These are phyloP conservation scores for Marcusenius ussheri DNA, from an alignment of 2,113 vertebrate genomes.

Conservation along the genomic window DNA sequence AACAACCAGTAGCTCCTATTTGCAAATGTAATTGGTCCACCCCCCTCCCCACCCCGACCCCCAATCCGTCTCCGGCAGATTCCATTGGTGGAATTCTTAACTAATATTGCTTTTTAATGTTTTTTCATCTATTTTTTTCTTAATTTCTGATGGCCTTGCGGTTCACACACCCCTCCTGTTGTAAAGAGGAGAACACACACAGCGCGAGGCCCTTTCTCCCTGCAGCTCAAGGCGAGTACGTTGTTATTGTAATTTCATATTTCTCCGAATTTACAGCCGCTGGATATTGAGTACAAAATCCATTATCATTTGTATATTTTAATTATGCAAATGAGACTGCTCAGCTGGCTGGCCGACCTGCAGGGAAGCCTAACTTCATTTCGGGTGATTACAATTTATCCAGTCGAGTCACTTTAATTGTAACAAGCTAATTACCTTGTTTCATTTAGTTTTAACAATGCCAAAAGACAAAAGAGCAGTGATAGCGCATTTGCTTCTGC, in stretches of 20 bases:
- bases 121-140: conserved; percentile 62
- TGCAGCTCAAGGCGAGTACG: conserved; percentile 82
- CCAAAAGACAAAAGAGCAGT: conserved; percentile 73
- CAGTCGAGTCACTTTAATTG: conserved; percentile 99
- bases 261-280: conserved; percentile 96
- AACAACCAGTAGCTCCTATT: conserved; percentile 76
- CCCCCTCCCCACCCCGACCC: conserved; percentile 46
- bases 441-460: conserved; percentile 99
- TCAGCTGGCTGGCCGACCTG: conserved; percentile 95
- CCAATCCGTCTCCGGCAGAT: conserved; percentile 32
- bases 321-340: conserved; percentile 99
- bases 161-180: conserved; percentile 70
- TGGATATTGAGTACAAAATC: conserved; percentile 99
- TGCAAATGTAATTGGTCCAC: conserved; percentile 94
- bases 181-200: conserved; percentile 5
- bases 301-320: conserved; percentile 99
- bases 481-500: conserved; percentile 62
- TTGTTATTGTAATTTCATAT: conserved; percentile 99
- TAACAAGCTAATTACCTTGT: conserved; percentile 99
- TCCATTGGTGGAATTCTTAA: conserved; percentile 76
- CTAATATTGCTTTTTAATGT: conserved; percentile 79
- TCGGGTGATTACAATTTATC: conserved; percentile 99
- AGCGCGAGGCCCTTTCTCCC: conserved; percentile 71
- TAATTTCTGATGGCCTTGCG: conserved; percentile 59
- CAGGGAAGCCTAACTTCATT: conserved; percentile 98